These are phyloP conservation scores for Delphinus delphis DNA, from an alignment of 2,113 vertebrate species.

Conservation along the genomic window DNA sequence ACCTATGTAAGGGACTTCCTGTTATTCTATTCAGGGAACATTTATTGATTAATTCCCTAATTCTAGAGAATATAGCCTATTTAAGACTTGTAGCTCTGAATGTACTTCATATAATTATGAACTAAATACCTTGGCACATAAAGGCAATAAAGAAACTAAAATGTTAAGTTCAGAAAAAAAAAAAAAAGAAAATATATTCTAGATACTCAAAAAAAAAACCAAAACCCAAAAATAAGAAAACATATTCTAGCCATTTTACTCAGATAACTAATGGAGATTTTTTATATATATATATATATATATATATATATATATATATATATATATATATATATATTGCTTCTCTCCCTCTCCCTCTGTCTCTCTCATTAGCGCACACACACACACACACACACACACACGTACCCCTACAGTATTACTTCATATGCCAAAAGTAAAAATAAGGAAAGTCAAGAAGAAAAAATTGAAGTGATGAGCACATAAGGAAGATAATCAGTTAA, in stretches of 20 bases:
- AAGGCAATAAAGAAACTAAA: neutral
- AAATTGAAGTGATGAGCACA: neutral
- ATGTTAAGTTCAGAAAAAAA: neutral
- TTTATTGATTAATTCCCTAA: neutral
- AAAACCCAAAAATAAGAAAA: too few species aligned
- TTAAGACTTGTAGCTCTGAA: neutral
- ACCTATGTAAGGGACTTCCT: neutral
- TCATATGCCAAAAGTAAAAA: neutral
- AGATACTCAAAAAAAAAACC: neutral
- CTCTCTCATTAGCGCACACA: neutral
- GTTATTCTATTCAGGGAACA: neutral
- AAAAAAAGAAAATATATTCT: neutral
- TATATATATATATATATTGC: too few species aligned
- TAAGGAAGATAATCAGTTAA: neutral
- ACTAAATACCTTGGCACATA: neutral
- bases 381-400: neutral
- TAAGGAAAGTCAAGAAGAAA: constrained; percentile 1
- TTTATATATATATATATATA: too few species aligned
- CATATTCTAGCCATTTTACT: neutral
- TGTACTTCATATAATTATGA: neutral
- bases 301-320: too few species aligned
- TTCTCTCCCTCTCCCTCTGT: neutral
- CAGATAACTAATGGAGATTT: neutral
- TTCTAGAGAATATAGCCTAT: neutral
- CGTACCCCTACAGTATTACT: neutral